Evolutionary conservation across 2,888 invertebrate species (phyloP), one percentile per base, ranked within the genome.

Genomic region (Gibbula magus): DNA sequence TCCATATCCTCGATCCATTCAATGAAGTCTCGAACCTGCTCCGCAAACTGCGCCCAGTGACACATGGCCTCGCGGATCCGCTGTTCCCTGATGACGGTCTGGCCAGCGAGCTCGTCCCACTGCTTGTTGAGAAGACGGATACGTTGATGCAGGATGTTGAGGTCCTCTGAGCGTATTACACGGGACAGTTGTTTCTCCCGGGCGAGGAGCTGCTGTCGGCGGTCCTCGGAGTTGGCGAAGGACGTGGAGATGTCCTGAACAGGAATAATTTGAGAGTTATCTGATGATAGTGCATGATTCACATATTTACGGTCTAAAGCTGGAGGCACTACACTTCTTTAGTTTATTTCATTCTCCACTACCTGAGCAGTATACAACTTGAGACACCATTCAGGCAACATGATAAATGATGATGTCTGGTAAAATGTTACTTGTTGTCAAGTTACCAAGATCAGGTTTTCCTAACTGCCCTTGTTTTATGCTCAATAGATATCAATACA

Each of bases 61-160:
- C 85, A 85, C 82, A 91, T 87, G 7, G 86, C 87, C 75, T 90
- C 89, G n/a, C 85, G 82, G 66, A 91, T 86, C 13, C 88, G 81
- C 79, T 89, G 88, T 45, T 84, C 86, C 5, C 89, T 82, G 32
- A 88, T 78, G 8, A 80, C 79, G 8, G 90, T 87, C 84, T 92
- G 92, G 66, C 87, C 87, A 51, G 83, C 84, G 7, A 91, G 84
- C 82, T 92, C 92, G 61, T 89, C 88, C 92, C 92, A 92, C 83
- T 92, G 92, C 84, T 92, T 92, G 85, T 89, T 88, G 16, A 92
- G 87, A 61, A 92, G 88, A 13, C 87, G 82, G 29, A 91, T 89
- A 32, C 92, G 86, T 82, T 92, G 91, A 75, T 89, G 89, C 35
- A 92, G 86, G 22, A 92, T 84, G 77, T 88, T 88, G 70, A 91